phyloP scores from a whole-genome alignment of 2,113 vertebrate species.

The Perca fluviatilis region DNA sequence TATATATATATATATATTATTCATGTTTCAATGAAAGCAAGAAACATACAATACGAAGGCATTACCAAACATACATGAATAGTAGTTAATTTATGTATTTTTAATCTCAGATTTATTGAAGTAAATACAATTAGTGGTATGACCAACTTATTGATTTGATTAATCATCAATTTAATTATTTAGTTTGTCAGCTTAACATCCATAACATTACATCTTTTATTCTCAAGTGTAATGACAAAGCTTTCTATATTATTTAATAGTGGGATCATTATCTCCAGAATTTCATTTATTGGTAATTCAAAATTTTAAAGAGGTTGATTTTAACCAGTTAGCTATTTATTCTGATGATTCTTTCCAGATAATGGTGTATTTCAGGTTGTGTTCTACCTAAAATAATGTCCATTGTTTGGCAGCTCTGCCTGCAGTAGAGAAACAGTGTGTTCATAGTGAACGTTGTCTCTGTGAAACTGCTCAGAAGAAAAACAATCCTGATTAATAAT shows the following conservation, averaged over 20 bases:
- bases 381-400: background rate
- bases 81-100: too few species aligned
- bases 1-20: background rate
- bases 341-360: background rate
- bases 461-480: conserved; percentile 44
- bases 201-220: too few species aligned
- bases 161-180: too few species aligned
- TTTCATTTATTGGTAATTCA: background rate
- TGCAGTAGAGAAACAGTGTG: conserved; percentile 20
- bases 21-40: background rate
- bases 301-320: background rate
- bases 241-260: too few species aligned
- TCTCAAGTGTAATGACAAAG: too few species aligned
- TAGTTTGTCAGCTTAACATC: too few species aligned
- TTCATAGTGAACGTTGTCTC: background rate
- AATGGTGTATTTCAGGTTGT: background rate
- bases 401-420: background rate
- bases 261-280: background rate
- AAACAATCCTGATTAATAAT: conserved; percentile 72
- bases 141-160: background rate
- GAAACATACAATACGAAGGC: background rate
- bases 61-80: background rate
- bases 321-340: background rate
- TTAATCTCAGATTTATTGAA: too few species aligned
- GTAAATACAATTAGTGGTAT: background rate